These are phyloP conservation scores for Delia radicum DNA, from an alignment of 1,140 invertebrate species.

Conservation along the genomic window DNA sequence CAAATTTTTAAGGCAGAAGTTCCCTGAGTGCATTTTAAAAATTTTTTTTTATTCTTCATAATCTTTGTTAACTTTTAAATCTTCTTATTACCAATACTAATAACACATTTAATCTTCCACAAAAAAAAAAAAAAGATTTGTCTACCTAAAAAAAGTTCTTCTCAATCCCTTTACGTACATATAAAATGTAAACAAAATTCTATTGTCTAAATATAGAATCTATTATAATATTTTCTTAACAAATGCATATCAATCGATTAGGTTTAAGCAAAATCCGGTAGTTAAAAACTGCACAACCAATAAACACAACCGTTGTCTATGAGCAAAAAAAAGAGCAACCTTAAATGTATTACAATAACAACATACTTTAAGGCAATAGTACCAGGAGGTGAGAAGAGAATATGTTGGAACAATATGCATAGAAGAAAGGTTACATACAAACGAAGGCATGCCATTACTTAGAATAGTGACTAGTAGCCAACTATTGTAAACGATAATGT, in stretches of 20 bases:
- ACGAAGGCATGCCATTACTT: neutral
- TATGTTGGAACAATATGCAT: neutral
- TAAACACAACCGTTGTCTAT: conserved; percentile 12
- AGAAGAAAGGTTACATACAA: neutral
- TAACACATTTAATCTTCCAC: too few relatives aligned
- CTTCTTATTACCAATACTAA: too few relatives aligned
- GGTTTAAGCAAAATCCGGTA: conserved; percentile 54
- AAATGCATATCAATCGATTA: conserved; percentile 47
- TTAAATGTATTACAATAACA: neutral
- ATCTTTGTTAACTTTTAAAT: too few relatives aligned
- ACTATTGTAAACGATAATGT: conserved; percentile 9
- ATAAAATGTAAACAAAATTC: too few relatives aligned
- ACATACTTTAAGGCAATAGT: neutral
- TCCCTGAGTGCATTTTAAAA: too few relatives aligned
- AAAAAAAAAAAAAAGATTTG: too few relatives aligned
- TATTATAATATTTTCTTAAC: neutral
- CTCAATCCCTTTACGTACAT: too few relatives aligned
- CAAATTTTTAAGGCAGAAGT: too few relatives aligned
- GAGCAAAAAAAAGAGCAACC: neutral
- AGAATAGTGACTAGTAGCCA: neutral
- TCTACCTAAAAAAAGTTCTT: too few relatives aligned
- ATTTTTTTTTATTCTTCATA: too few relatives aligned
- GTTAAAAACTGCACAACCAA: conserved; percentile 39
- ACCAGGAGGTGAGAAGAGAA: neutral
- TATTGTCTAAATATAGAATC: too few relatives aligned